A percentile compares a stretch with the other conserved stretches of the same genome.
Conservation (phyloP, 2,113 vertebrate species). For the Callochromis pleurospilus region DNA sequence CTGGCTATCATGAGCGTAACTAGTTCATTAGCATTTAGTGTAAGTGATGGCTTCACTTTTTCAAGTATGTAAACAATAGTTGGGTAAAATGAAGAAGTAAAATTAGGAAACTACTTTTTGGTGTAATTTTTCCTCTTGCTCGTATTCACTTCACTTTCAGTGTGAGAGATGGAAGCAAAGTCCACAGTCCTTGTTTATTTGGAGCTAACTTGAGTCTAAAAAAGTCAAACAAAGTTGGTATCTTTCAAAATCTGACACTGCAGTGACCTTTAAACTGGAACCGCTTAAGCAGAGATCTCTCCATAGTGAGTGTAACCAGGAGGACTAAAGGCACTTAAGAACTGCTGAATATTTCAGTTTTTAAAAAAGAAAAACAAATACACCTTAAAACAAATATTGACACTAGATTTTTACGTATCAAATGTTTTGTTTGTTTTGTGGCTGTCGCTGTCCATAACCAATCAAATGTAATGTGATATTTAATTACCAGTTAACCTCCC, state of each 20-base stretch:
- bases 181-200: neutral
- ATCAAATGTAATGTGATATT: neutral
- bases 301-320: neutral
- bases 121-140: neutral
- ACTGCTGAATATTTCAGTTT: neutral
- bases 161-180: neutral
- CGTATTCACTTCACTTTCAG: neutral
- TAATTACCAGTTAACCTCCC: neutral
- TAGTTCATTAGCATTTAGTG: neutral
- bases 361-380: neutral
- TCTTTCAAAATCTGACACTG: neutral
- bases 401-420: neutral
- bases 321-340: neutral
- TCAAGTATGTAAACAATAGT: neutral
- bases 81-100: neutral
- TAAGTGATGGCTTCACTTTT: neutral
- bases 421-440: neutral
- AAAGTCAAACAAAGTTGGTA: neutral
- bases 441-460: neutral
- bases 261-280: neutral
- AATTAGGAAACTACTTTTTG: neutral
- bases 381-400: neutral
- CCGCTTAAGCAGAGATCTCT: neutral
- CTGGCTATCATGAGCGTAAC: neutral
- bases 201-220: neutral